Evolutionary conservation across 2,888 invertebrate species (phyloP).

Genomic region (Cloeon dipterum): DNA sequence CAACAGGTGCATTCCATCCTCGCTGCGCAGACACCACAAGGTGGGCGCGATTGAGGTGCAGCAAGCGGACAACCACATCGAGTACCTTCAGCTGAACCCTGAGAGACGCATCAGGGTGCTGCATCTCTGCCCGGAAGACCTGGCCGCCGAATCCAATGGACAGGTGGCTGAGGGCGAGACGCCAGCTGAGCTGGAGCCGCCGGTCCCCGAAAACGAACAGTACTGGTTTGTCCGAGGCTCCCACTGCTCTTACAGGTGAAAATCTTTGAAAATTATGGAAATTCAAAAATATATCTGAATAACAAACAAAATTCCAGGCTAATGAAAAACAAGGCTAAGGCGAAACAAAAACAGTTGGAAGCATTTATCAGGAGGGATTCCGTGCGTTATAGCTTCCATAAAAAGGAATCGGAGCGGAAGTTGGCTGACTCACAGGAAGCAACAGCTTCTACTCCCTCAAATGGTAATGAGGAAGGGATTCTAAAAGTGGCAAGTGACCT

Average conservation of each 20-base stretch:
- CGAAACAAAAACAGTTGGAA: no score
- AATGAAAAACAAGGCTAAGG: no score
- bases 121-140: constrained; percentile 14
- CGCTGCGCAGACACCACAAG: constrained; percentile 6
- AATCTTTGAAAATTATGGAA: neutral
- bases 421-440: no score
- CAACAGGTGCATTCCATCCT: constrained; percentile 5
- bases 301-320: no score
- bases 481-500: no score
- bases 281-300: no score
- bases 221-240: constrained; percentile 23
- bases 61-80: neutral
- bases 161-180: constrained; percentile 7
- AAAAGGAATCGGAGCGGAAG: no score
- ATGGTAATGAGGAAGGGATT: no score
- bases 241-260: neutral
- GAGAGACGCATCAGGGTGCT: constrained; percentile 16
- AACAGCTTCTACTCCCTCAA: no score
- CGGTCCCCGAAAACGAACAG: constrained; percentile 17
- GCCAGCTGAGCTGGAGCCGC: constrained; percentile 5
- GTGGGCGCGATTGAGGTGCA: constrained; percentile 7
- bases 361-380: no score
- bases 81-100: constrained; percentile 15
- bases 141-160: constrained; percentile 8
- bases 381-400: neutral